These are phyloP conservation scores for cattle (Bos taurus) DNA, from an alignment of 2,113 vertebrate genomes.

Conservation along the genomic window DNA sequence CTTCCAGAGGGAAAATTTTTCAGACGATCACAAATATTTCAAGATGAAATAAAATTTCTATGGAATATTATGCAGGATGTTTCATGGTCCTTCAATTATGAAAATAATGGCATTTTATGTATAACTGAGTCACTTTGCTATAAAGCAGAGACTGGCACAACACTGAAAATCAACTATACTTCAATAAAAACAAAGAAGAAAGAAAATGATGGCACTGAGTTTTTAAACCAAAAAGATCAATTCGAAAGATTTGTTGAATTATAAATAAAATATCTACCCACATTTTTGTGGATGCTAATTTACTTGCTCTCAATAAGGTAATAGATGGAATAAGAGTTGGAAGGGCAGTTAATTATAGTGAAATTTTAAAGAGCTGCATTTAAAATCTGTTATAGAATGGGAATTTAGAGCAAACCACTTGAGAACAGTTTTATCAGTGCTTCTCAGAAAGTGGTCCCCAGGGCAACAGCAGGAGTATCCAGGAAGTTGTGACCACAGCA, in stretches of 20 bases:
- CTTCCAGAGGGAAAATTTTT: neutral
- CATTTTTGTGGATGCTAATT: neutral
- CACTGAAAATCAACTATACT: neutral
- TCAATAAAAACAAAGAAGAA: neutral
- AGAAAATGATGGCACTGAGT: neutral
- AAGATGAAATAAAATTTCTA: conserved; percentile 12
- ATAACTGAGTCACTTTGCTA: neutral
- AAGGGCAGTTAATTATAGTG: neutral
- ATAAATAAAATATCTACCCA: neutral
- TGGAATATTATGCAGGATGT: neutral
- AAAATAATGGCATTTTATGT: neutral
- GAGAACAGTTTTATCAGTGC: neutral
- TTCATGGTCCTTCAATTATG: neutral
- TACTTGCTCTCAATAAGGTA: neutral
- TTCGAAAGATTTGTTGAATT: neutral
- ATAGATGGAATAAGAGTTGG: neutral
- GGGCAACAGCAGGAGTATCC: neutral
- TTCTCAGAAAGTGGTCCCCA: neutral
- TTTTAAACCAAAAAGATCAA: neutral
- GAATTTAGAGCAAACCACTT: neutral
- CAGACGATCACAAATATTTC: neutral
- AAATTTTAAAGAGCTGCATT: neutral
- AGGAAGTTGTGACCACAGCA: neutral
- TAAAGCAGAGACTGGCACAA: neutral
- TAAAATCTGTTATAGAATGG: neutral